A percentile compares a stretch with the other conserved stretches of the same genome.
phyloP scores from a whole-genome alignment of 2,888 invertebrate species.

The Lepidochrysops patricia region DNA sequence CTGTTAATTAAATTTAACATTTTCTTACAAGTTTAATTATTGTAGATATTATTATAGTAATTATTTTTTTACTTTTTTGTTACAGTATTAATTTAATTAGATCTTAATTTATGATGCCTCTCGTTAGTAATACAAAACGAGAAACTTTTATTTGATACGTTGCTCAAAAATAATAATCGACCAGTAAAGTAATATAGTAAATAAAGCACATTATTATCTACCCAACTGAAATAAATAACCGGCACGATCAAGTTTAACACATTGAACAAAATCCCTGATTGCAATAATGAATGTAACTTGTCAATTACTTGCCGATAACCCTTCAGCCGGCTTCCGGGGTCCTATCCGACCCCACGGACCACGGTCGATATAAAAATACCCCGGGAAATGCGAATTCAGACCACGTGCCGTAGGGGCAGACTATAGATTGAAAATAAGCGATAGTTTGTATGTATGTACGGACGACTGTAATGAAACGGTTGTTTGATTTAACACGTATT shows the following conservation, averaged over 20 bases:
- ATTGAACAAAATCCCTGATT: slow-evolving; percentile 43
- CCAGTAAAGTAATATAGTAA: no score
- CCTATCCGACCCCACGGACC: slow-evolving; percentile 49
- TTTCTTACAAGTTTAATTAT: no score
- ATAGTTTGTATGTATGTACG: slow-evolving; percentile 14
- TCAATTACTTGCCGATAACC: slow-evolving; percentile 68
- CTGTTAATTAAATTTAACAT: no score
- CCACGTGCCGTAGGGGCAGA: slow-evolving; percentile 63
- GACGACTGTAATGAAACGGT: not conserved
- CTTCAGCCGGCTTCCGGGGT: slow-evolving; percentile 47
- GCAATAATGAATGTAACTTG: slow-evolving; percentile 68
- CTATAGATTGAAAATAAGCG: slow-evolving; percentile 61
- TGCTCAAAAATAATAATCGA: no score
- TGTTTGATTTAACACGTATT: not conserved
- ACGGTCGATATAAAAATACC: slow-evolving; percentile 62
- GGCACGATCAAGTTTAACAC: slow-evolving; percentile 21
- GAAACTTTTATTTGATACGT: no score
- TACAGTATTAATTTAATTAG: no score
- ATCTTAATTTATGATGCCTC: no score
- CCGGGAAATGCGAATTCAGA: slow-evolving; percentile 61
- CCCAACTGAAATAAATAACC: not conserved
- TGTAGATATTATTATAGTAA: no score
- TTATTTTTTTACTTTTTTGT: no score
- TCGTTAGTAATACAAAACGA: no score
- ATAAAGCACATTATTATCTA: no score